A percentile compares a stretch with the other conserved stretches of the same genome.
These are phyloP conservation scores for Mimas tiliae DNA, from an alignment of 2,888 invertebrate species.

Conservation along the genomic window DNA sequence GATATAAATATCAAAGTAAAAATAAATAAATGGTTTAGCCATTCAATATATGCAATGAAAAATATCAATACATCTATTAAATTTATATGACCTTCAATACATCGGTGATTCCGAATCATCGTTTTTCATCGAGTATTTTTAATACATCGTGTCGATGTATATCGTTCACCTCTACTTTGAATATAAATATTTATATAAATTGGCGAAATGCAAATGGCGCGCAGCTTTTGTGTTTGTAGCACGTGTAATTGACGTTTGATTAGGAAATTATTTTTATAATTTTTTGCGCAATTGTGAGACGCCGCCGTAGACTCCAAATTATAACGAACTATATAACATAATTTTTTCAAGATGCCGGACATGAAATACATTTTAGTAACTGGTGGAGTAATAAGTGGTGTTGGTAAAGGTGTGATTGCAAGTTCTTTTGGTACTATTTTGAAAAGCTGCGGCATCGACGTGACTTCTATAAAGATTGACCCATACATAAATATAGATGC, in stretches of 20 bases:
- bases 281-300: neutral
- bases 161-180: no score
- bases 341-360: conserved; percentile 62
- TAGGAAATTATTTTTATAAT: neutral
- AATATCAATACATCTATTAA: no score
- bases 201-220: conserved; percentile 47
- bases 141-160: no score
- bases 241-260: conserved; percentile 55
- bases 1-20: no score
- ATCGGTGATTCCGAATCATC: no score
- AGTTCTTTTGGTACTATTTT: conserved; percentile 98
- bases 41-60: no score
- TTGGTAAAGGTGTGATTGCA: conserved; percentile 98
- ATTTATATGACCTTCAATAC: no score
- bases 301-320: neutral
- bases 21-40: no score
- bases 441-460: conserved; percentile 97
- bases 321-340: neutral
- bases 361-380: conserved; percentile 99
- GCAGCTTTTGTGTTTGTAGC: conserved; percentile 42
- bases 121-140: no score
- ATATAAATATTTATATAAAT: no score
- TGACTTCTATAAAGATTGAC: conserved; percentile 99
- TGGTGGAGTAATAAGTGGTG: conserved; percentile 99
- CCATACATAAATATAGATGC: conserved; percentile 99